Evolutionary conservation across 1,140 invertebrate genomes (phyloP).

Genomic region (Metaphire vulgaris): DNA sequence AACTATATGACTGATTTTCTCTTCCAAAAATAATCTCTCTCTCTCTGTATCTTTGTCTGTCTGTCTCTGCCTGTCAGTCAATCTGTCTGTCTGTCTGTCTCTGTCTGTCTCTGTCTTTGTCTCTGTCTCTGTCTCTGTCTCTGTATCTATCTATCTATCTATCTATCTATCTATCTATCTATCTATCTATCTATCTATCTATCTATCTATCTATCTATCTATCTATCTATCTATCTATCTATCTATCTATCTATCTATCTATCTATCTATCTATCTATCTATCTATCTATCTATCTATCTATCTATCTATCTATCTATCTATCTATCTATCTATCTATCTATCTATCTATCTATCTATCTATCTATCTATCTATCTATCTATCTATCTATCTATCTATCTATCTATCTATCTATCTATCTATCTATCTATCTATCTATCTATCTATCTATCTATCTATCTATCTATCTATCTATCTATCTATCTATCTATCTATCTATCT

Average conservation of each 20-base stretch:
- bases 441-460: constrained; percentile 3
- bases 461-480: constrained; percentile 3
- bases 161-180: constrained; percentile 3
- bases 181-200: constrained; percentile 3
- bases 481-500: constrained; percentile 3
- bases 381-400: constrained; percentile 3
- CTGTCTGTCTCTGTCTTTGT: background rate
- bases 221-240: constrained; percentile 3
- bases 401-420: constrained; percentile 3
- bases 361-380: constrained; percentile 3
- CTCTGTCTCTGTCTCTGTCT: background rate
- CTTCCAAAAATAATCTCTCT: background rate
- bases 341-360: constrained; percentile 3
- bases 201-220: constrained; percentile 3
- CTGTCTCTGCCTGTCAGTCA: background rate
- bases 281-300: background rate
- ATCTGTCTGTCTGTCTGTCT: background rate
- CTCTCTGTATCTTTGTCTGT: background rate
- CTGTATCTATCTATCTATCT: background rate
- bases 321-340: constrained; percentile 3
- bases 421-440: constrained; percentile 3
- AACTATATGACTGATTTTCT: background rate
- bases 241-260: constrained; percentile 3
- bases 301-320: background rate
- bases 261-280: constrained; percentile 3